phyloP scores from a whole-genome alignment of 2,113 vertebrate genomes.

The Brachyistius frenatus region DNA sequence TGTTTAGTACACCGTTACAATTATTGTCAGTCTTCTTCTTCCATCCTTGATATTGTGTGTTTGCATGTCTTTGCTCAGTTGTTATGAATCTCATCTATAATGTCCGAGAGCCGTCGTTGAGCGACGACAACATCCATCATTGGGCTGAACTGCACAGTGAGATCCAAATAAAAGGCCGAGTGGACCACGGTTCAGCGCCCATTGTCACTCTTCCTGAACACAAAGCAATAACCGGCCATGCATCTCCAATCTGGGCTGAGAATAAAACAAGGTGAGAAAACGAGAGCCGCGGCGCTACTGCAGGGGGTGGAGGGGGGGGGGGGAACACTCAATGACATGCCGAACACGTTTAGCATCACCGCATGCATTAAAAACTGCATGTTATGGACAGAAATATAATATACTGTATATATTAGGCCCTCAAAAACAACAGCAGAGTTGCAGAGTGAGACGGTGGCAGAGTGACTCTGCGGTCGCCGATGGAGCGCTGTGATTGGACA shows the following conservation, averaged over 20 bases:
- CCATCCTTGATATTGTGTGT: slow-evolving; percentile 16
- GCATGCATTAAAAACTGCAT: slow-evolving; percentile 1
- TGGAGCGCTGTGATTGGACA: slow-evolving; percentile 20
- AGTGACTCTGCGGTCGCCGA: background rate
- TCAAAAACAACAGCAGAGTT: slow-evolving; percentile 19
- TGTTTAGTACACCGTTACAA: slow-evolving; percentile 40
- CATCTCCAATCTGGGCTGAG: slow-evolving; percentile 62
- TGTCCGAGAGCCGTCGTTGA: slow-evolving; percentile 31
- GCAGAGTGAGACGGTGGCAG: background rate
- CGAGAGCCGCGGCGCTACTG: slow-evolving; percentile 38
- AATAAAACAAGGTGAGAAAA: slow-evolving; percentile 77
- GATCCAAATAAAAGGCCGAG: slow-evolving; percentile 42
- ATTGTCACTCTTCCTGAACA: slow-evolving; percentile 69
- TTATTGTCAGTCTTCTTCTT: background rate
- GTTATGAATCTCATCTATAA: slow-evolving; percentile 45
- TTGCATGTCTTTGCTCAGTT: slow-evolving; percentile 27
- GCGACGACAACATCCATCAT: slow-evolving; percentile 47
- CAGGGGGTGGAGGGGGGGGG: slow-evolving; percentile 45
- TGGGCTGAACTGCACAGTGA: slow-evolving; percentile 21
- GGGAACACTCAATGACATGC: slow-evolving; percentile 68
- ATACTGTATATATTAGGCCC: slow-evolving; percentile 10
- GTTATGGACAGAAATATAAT: too few species aligned
- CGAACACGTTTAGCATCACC: slow-evolving; percentile 59
- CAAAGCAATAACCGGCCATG: slow-evolving; percentile 65
- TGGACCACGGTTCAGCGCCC: slow-evolving; percentile 43